Percentiles rank a stretch among this genome's conserved stretches.
phyloP scores from a whole-genome alignment of 1,140 invertebrate species.

The Eubasilissa regina region DNA sequence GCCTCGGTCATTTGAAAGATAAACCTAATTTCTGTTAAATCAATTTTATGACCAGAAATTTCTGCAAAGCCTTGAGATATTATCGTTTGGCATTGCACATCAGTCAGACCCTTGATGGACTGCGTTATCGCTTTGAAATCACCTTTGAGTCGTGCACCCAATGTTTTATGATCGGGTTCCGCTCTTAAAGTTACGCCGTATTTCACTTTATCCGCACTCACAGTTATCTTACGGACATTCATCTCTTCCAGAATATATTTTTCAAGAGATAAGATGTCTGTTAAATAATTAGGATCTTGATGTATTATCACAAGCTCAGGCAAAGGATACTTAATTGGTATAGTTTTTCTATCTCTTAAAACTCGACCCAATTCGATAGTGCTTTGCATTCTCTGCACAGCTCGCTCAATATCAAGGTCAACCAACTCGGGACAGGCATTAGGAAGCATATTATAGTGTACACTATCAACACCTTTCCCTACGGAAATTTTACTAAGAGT shows the following conservation, averaged over 20 bases:
- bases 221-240: constrained; percentile 91
- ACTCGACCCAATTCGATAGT: constrained; percentile 96
- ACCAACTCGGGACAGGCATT: constrained; percentile 82
- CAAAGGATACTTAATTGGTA: constrained; percentile 97
- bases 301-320: constrained; percentile 97
- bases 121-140: constrained; percentile 91
- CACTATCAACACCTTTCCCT: constrained; percentile 76
- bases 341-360: constrained; percentile 91
- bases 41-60: constrained; percentile 84
- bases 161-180: constrained; percentile 89
- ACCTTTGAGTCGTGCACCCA: constrained; percentile 91
- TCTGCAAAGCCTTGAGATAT: constrained; percentile 81
- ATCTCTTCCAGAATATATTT: constrained; percentile 94
- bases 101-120: constrained; percentile 86
- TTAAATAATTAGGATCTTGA: constrained; percentile 83
- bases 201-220: constrained; percentile 92
- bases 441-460: constrained; percentile 94
- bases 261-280: constrained; percentile 88
- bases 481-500: constrained; percentile 78
- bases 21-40: constrained; percentile 86
- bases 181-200: constrained; percentile 95
- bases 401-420: constrained; percentile 89
- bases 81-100: constrained; percentile 86
- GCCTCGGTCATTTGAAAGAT: constrained; percentile 82
- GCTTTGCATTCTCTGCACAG: constrained; percentile 94